Base-by-base conservation (phyloP, 2,888 invertebrate genomes). In the Epinotia bilunana region DNA sequence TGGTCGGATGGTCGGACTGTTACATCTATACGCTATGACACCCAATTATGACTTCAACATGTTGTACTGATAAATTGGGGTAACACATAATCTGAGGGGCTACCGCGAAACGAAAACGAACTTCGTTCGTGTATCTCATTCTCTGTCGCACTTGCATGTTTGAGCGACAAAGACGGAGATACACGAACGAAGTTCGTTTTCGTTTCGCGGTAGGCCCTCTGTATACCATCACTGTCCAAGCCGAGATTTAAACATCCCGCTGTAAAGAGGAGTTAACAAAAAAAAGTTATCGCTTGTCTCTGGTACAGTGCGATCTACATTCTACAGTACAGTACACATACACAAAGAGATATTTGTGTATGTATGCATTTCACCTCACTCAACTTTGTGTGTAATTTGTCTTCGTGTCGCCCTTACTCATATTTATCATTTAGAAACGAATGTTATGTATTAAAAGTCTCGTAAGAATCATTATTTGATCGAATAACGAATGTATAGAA, bases 401-500 rank as follows among this genome's bases (percentile, higher is more conserved):
- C 76, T 76, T 76, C 76, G 76, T 76, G 76, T 76, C 76, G 73
- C 64, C 76, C 73, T 65, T 70, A 75, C 73, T 64, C 68, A 64
- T 73, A 62, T 69, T 76, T 76, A 73, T 70, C 64, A 73, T 73
- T 76, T 65, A 23, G 69, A 73, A 69, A 72, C 61, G 46, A 70
- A 76, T 76, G 73, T 76, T 73, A 73, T 73, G 76, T 76, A 73
- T 76, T 73, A 76, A 76, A 70, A 73, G 64, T 68, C 43, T 49
- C 23, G 63, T 68, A 33, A 70, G 65, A 57, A 76, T 72, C 70
- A 80, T 83, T 80, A 81, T 79, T 80, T 82, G 64, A 82, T 80
- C 71, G 77, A 76, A 72, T 78, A 43, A 79, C 75, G 53, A 77
- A 77, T 74, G 60, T 72, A 71, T 61, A 73, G 77, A 65, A 73